Base-by-base conservation (phyloP, 2,888 invertebrate species). In the Pristionchus fissidentatus region DNA sequence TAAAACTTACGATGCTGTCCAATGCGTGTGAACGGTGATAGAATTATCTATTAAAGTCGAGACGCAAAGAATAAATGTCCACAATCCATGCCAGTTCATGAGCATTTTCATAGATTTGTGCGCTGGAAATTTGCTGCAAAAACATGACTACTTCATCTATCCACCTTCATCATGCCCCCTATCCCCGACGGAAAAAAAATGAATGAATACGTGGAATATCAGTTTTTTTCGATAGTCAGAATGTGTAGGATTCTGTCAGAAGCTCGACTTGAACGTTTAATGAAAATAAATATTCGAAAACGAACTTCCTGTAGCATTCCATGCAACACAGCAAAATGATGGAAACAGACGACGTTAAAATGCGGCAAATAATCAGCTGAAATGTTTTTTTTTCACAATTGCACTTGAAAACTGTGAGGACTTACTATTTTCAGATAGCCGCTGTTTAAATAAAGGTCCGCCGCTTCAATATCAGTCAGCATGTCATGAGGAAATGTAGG, bases 41-140 rank as follows among this genome's bases (percentile, higher is more conserved):
- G 70, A 41, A 41, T 70, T 5, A 19, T 70, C 70, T 13, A 70
- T 19, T 8, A 70, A 26, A 13, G 26, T 26, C n/a, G 41, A 35
- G 13, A n/a, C 26, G 26, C 70, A 70, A 1, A 70, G 26, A 3
- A 70, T 26, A 7, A 41, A 41, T 8, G 70, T 70, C 70, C 70
- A 70, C 26, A 70, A 70, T 0, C n/a, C 70, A 70, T 70, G 70
- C 8, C 70, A 70, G 41, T 8, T 41, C 70, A 70, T 70, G n/a
- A 70, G 19, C 15, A 70, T 26, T 26, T 43, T 70, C 70, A 70
- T 70, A 0, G 70, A 70, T 32, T 70, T 70, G 19, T 70, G 70
- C 2, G 70, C 70, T 2, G 43, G 10, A 26, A 70, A 70, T 70
- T 70, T 70, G 2, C 70, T 70, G n/a, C 8, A 38, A 66, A 19